Base-by-base conservation (phyloP, 1,140 invertebrate species). In the Drosophila watanabei region DNA sequence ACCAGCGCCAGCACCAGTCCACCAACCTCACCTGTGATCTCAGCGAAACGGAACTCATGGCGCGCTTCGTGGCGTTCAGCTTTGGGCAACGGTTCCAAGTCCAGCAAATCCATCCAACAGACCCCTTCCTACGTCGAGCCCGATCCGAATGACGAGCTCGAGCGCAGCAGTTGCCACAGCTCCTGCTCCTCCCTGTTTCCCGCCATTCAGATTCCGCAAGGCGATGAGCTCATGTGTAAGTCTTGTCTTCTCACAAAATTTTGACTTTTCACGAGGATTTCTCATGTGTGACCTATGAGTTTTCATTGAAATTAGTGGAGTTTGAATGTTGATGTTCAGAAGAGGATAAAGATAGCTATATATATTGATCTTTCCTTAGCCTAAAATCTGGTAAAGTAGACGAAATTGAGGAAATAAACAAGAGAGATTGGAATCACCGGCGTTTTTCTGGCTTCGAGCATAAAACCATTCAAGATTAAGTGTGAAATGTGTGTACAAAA, bases 1-100 rank as follows among this genome's bases (percentile, higher is more conserved):
- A 93, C 93, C 93, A 94, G 89, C 33, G 33, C 75, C 20, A 75
- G 71, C 90, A 92, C 94, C 93, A 94, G 90, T 48, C 87, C 80
- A 61, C 41, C 82, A 51, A 73, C 78, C 39, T 80, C 81, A 64
- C 85, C 93, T 92, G 79, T 85, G 79, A 80, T 92, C 92, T 92
- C 92, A 30, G 76, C 78, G 41, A 92, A 92, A 66, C 60, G 81
- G 82, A 90, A 80, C 73, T 92, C 82, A 68, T 93, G 87, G 92
- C 83, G 88, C 68, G 77, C 79, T 75, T 77, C 90, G 45, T 90
- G 87, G 87, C 87, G 86, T 33, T 60, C 82, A 24, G 86, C 86
- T 37, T 64, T 73, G 54, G 81, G 83, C 16, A 68, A 65, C 20
- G 68, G 79, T 14, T 49, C 59, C 54, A 87, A 87, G 75, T 57